phyloP scores from a whole-genome alignment of 2,113 vertebrate species.

The Mystacornis crossleyi region DNA sequence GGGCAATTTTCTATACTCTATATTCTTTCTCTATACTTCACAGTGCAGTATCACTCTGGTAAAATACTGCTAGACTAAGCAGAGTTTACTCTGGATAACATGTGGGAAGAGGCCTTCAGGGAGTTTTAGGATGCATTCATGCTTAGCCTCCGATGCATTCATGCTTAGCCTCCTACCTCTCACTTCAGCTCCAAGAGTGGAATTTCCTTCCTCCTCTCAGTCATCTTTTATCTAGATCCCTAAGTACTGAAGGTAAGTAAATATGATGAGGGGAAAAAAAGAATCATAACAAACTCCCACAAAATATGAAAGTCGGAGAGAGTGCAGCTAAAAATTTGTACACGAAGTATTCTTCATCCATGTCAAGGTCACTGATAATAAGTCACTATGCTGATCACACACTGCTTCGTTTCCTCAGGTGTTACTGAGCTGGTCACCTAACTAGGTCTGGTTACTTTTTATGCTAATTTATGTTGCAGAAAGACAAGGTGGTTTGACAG shows the following conservation, averaged over 20 bases:
- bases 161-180: not conserved
- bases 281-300: fast-evolving
- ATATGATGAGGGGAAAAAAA: fast-evolving
- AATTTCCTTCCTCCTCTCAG: not conserved
- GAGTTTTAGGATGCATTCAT: not conserved
- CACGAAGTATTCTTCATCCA: not conserved
- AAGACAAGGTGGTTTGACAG: not conserved
- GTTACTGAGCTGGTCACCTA: not conserved
- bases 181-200: not conserved
- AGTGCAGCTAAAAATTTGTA: not conserved
- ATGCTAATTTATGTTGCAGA: not conserved
- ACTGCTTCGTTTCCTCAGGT: not conserved
- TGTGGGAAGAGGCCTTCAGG: not conserved
- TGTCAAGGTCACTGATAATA: not conserved
- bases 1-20: too few relatives aligned
- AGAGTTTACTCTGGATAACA: not conserved
- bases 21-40: not conserved
- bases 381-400: not conserved
- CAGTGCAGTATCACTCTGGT: not conserved
- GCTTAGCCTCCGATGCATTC: not conserved
- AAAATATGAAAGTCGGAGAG: not conserved
- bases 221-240: not conserved
- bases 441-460: not conserved
- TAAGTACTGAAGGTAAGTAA: not conserved
- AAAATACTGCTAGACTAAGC: not conserved